phyloP scores from a whole-genome alignment of 2,113 vertebrate species.

The Ammodytes marinus region DNA sequence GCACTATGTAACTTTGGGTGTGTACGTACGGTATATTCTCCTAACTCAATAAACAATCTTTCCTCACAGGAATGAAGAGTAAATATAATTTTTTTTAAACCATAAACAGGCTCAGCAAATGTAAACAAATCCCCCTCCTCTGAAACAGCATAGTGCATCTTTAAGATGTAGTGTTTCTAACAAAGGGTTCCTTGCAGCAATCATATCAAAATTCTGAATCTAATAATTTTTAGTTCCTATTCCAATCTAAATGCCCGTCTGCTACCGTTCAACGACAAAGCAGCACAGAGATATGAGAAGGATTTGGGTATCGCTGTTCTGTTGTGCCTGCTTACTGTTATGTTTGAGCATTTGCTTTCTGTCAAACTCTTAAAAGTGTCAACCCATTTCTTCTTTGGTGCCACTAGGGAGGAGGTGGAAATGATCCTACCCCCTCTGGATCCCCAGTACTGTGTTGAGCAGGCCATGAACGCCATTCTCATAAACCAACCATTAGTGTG shows the following conservation, averaged over 20 bases:
- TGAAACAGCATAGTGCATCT: too few species aligned
- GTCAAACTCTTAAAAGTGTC: not conserved
- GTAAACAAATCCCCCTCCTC: too few species aligned
- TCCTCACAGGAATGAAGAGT: too few species aligned
- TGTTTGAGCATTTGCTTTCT: not conserved
- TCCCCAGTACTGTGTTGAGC: conserved; percentile 76
- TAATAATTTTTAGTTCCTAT: not conserved
- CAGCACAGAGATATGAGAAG: not conserved
- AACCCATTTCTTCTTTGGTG: not conserved
- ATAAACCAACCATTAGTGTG: conserved; percentile 73
- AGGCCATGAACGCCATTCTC: conserved; percentile 78
- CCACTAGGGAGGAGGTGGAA: conserved; percentile 71
- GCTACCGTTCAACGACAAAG: not conserved
- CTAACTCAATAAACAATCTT: too few species aligned
- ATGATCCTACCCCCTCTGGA: conserved; percentile 67
- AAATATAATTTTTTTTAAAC: too few species aligned
- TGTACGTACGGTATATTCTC: too few species aligned
- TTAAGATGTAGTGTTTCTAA: too few species aligned
- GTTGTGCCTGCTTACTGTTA: not conserved
- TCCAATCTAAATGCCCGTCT: not conserved
- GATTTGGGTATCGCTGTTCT: not conserved
- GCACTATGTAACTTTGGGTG: too few species aligned
- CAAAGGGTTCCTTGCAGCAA: not conserved
- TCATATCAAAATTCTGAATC: not conserved
- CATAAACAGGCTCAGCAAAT: too few species aligned